phyloP scores from a whole-genome alignment of 2,113 vertebrate species.

The Caretta caretta region DNA sequence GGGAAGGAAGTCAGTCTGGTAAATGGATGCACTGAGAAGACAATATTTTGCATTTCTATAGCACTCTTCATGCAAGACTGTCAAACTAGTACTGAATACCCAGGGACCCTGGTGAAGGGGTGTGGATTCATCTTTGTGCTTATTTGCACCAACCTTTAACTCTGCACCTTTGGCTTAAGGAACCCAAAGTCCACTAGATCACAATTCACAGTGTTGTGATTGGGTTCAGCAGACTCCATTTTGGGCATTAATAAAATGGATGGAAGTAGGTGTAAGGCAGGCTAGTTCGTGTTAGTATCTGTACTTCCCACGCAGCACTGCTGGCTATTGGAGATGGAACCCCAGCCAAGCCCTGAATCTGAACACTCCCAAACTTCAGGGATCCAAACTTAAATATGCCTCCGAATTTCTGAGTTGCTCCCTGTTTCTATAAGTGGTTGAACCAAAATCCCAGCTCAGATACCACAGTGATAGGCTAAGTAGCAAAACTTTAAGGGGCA shows the following conservation, averaged over 20 bases:
- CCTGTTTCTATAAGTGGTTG: neutral
- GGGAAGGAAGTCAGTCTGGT: neutral
- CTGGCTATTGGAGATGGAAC: neutral
- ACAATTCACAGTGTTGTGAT: neutral
- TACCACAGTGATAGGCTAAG: neutral
- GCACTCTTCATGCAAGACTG: neutral
- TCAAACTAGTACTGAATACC: neutral
- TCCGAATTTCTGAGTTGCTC: constrained; percentile 1
- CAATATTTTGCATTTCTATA: neutral
- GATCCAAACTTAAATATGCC: neutral
- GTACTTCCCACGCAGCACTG: neutral
- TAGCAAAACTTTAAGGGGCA: neutral
- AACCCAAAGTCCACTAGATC: neutral
- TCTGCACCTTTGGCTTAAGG: neutral
- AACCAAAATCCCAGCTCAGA: neutral
- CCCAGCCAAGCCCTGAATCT: neutral
- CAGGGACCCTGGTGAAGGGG: neutral
- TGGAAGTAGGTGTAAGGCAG: neutral
- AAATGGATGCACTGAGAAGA: neutral
- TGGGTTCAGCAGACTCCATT: neutral
- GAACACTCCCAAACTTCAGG: constrained; percentile 6
- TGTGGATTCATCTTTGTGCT: neutral
- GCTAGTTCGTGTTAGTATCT: neutral
- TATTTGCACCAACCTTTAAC: neutral
- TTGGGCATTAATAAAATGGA: neutral